Evolutionary conservation across 2,113 vertebrate species (phyloP).

Genomic region (Psettodes erumei): DNA sequence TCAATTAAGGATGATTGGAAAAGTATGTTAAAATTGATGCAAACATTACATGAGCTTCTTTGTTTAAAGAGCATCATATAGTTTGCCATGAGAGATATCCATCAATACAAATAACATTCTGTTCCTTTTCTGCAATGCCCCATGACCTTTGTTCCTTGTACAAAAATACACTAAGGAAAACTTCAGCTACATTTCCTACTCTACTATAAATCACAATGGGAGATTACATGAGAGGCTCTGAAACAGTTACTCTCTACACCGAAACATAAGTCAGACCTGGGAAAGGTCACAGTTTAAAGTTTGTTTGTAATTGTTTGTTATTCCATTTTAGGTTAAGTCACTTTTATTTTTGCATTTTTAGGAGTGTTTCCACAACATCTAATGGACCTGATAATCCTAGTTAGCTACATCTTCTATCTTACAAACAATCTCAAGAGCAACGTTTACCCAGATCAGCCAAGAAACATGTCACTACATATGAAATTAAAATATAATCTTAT

Average conservation of each 20-base stretch:
- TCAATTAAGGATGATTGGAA: background rate
- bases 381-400: constrained; percentile 6
- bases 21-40: background rate
- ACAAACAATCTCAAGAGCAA: constrained; percentile 44
- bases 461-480: constrained; percentile 38
- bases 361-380: constrained; percentile 9
- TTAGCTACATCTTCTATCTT: constrained; percentile 8
- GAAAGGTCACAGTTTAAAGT: constrained; percentile 50
- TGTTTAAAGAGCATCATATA: constrained; percentile 49
- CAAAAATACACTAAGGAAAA: constrained; percentile 67
- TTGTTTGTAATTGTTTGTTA: constrained; percentile 37
- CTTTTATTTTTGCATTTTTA: constrained; percentile 23
- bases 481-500: constrained; percentile 30
- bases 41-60: constrained; percentile 16
- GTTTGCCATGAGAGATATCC: constrained; percentile 37
- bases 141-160: constrained; percentile 46
- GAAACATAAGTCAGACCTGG: constrained; percentile 52
- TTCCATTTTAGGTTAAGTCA: constrained; percentile 23
- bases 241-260: constrained; percentile 58
- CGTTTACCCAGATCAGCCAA: constrained; percentile 41
- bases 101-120: constrained; percentile 51
- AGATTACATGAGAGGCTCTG: constrained; percentile 50
- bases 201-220: constrained; percentile 59
- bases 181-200: constrained; percentile 60
- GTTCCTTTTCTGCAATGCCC: constrained; percentile 57